These are phyloP conservation scores for Coelopa frigida DNA, from an alignment of 1,140 invertebrate species.

Conservation along the genomic window DNA sequence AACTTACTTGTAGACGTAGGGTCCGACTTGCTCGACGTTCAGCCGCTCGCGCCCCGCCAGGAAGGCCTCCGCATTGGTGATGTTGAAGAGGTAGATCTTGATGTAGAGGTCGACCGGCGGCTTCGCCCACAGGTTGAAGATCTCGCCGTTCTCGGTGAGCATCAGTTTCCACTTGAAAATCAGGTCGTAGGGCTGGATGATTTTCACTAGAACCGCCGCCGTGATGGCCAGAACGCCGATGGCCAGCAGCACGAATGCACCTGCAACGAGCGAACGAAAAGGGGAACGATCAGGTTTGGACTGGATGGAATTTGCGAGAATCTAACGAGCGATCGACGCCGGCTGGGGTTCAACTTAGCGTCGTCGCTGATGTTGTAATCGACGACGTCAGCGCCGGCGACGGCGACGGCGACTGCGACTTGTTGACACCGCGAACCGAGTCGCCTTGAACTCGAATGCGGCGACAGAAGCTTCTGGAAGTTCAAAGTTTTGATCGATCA, in stretches of 20 bases:
- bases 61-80: slow-evolving; percentile 78
- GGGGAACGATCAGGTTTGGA: slow-evolving; percentile 2
- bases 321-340: too few relatives aligned
- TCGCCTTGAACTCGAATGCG: too few relatives aligned
- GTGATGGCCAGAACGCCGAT: slow-evolving; percentile 57
- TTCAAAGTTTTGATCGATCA: too few relatives aligned
- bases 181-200: slow-evolving; percentile 63
- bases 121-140: slow-evolving; percentile 77
- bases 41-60: slow-evolving; percentile 64
- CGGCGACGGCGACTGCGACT: too few relatives aligned
- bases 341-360: too few relatives aligned
- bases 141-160: slow-evolving; percentile 64
- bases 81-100: slow-evolving; percentile 80
- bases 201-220: slow-evolving; percentile 53
- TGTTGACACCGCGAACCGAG: too few relatives aligned
- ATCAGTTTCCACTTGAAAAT: slow-evolving; percentile 67
- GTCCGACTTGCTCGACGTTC: slow-evolving; percentile 71
- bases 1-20: slow-evolving; percentile 85
- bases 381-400: too few relatives aligned
- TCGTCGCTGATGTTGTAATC: too few relatives aligned
- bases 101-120: slow-evolving; percentile 77
- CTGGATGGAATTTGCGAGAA: too few relatives aligned
- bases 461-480: too few relatives aligned
- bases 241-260: slow-evolving; percentile 57
- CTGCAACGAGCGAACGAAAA: slow-evolving; percentile 53